These are phyloP conservation scores for Boleophthalmus pectinirostris DNA, from an alignment of 2,113 vertebrate genomes.

Conservation along the genomic window DNA sequence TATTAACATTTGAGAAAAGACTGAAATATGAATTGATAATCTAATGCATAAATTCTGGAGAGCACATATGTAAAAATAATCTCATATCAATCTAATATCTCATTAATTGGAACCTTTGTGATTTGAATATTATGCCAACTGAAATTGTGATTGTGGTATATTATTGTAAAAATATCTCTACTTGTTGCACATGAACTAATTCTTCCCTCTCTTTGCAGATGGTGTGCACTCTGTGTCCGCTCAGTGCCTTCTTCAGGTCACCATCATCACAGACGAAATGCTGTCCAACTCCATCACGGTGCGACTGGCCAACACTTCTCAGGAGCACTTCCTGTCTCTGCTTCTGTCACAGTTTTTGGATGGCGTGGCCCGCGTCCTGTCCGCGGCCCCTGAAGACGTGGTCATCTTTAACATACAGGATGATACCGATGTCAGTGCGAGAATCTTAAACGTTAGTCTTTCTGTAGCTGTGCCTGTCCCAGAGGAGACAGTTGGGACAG, in stretches of 20 bases:
- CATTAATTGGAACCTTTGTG: too few relatives aligned
- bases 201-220: conserved; percentile 70
- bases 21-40: too few relatives aligned
- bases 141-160: too few relatives aligned
- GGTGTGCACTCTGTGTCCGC: conserved; percentile 88
- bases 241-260: conserved; percentile 91
- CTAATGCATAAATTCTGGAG: too few relatives aligned
- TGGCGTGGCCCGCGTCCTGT: conserved; percentile 88
- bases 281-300: conserved; percentile 96
- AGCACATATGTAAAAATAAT: too few relatives aligned
- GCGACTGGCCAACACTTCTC: conserved; percentile 90
- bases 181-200: not conserved
- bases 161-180: not conserved
- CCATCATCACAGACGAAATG: conserved; percentile 96
- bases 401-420: conserved; percentile 93
- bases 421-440: conserved; percentile 87
- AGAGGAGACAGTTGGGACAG: conserved; percentile 21
- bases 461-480: conserved; percentile 80
- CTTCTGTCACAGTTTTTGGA: conserved; percentile 89
- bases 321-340: conserved; percentile 91
- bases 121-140: too few relatives aligned
- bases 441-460: conserved; percentile 94
- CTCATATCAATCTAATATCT: too few relatives aligned
- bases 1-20: too few relatives aligned
- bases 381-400: conserved; percentile 82